Percentiles rank a stretch among this genome's conserved stretches.
phyloP scores from a whole-genome alignment of 2,797 vertebrate genomes.

The Xyrichtys novacula region DNA sequence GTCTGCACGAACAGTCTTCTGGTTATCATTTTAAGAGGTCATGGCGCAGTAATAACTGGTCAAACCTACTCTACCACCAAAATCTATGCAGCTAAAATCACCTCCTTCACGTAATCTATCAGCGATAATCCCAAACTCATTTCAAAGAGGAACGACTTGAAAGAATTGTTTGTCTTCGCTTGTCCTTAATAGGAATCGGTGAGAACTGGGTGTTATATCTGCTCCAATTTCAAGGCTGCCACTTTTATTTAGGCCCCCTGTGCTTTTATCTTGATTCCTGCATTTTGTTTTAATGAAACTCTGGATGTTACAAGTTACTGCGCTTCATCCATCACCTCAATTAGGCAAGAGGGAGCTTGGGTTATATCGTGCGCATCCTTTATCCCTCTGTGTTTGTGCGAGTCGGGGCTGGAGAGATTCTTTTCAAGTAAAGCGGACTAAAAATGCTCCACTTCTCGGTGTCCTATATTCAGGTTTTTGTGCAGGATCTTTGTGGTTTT shows the following conservation, averaged over 20 bases:
- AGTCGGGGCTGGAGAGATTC: neutral
- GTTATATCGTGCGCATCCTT: constrained; percentile 45
- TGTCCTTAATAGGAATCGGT: constrained; percentile 47
- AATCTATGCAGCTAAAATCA: neutral
- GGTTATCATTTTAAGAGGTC: neutral
- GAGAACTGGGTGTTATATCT: constrained; percentile 50
- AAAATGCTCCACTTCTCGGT: constrained; percentile 16
- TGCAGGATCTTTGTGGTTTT: neutral
- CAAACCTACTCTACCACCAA: constrained; percentile 3
- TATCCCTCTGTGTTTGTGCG: constrained; percentile 33
- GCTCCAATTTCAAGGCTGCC: constrained; percentile 67
- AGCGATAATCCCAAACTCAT: constrained; percentile 41
- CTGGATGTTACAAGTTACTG: constrained; percentile 66
- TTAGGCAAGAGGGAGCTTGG: constrained; percentile 63
- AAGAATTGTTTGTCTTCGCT: constrained; percentile 37
- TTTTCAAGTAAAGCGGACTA: constrained; percentile 30
- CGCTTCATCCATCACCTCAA: constrained; percentile 76
- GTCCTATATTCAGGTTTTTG: constrained; percentile 22
- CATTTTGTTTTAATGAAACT: constrained; percentile 74
- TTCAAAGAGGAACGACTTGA: constrained; percentile 30
- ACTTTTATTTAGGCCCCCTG: constrained; percentile 66
- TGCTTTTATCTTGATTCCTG: constrained; percentile 69
- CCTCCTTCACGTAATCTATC: constrained; percentile 13
- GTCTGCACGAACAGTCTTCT: neutral
- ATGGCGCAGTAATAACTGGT: neutral